These are phyloP conservation scores for Pseudochromis fuscus DNA, from an alignment of 2,797 vertebrate genomes.

Conservation along the genomic window DNA sequence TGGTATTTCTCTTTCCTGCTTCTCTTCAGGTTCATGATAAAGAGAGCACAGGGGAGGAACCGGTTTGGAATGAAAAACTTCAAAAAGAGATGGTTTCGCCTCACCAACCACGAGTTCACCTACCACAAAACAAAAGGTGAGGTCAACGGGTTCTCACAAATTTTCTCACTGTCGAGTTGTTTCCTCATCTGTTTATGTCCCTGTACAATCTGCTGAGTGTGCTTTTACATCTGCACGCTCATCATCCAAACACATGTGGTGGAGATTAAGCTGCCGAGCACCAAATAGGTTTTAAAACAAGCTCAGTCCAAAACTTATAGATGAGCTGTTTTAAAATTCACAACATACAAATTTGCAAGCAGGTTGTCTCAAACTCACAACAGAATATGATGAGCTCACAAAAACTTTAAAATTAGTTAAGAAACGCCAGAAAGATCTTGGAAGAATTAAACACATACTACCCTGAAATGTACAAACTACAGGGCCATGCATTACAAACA, in stretches of 20 bases:
- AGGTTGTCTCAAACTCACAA: neutral
- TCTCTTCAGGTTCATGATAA: conserved; percentile 95
- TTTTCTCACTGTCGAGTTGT: conserved; percentile 24
- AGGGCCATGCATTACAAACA: too few species aligned
- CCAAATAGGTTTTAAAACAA: conserved; percentile 32
- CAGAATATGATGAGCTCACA: neutral
- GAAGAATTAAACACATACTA: too few species aligned
- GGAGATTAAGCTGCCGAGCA: conserved; percentile 58
- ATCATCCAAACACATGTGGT: conserved; percentile 57
- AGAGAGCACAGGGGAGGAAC: conserved; percentile 97
- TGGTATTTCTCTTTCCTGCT: conserved; percentile 8
- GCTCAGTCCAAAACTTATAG: conserved; percentile 4
- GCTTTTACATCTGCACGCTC: conserved; percentile 41
- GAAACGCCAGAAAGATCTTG: neutral
- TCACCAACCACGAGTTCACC: conserved; percentile 98
- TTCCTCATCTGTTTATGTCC: conserved; percentile 9
- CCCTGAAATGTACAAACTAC: too few species aligned
- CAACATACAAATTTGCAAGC: neutral
- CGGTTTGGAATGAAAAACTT: conserved; percentile 99
- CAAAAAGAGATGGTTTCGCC: conserved; percentile 98
- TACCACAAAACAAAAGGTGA: conserved; percentile 99
- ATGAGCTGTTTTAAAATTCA: conserved; percentile 7
- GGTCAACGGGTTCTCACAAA: conserved; percentile 43
- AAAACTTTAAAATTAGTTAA: too few species aligned
- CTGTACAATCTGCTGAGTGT: conserved; percentile 47